Conservation (phyloP, 2,113 vertebrate species). For the Hiodon tergisus region DNA sequence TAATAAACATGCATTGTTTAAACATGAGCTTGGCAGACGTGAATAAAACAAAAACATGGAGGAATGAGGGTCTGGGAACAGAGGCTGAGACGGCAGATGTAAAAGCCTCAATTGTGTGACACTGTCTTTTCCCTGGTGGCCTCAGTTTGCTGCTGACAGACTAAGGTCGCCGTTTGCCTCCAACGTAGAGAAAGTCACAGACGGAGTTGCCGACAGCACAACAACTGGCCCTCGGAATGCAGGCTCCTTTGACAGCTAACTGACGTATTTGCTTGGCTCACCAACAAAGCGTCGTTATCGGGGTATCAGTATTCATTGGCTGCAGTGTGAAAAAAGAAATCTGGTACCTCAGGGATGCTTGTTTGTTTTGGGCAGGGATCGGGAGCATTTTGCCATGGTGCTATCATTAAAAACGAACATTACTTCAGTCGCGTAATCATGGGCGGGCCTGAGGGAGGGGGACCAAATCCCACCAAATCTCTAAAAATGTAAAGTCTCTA, state of each 20-base stretch:
- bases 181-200: neutral
- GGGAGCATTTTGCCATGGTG: too few relatives aligned
- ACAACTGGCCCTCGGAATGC: neutral
- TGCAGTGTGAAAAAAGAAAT: neutral
- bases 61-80: neutral
- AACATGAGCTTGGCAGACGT: neutral
- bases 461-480: too few relatives aligned
- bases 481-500: too few relatives aligned
- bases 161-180: neutral
- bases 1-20: neutral
- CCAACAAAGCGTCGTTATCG: neutral
- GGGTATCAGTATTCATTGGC: neutral
- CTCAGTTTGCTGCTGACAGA: neutral
- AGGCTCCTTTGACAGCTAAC: neutral
- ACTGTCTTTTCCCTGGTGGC: neutral
- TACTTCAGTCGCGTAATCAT: too few relatives aligned
- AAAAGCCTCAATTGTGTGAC: neutral
- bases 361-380: neutral
- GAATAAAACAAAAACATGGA: neutral
- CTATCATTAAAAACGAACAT: too few relatives aligned
- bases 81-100: constrained; percentile 8
- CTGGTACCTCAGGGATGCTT: neutral
- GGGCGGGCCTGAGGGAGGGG: too few relatives aligned
- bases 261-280: neutral
- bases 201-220: too few relatives aligned